Evolutionary conservation across 2,797 vertebrate species (phyloP).

Genomic region (Ptychadena robeensis): DNA sequence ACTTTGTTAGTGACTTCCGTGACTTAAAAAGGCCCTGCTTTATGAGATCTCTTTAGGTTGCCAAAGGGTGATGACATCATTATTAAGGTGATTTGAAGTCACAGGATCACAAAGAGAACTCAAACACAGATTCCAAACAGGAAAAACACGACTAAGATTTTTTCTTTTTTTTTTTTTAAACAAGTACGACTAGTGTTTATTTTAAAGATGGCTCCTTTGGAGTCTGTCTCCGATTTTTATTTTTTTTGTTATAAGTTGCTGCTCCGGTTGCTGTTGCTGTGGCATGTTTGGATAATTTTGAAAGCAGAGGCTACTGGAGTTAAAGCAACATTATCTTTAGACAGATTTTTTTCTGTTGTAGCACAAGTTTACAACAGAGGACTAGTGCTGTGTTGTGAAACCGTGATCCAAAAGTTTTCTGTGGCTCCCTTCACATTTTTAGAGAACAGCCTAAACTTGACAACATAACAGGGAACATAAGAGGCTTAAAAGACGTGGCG

Average conservation of each 20-base stretch:
- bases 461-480: constrained; percentile 78
- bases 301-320: constrained; percentile 75
- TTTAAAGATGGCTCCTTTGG: constrained; percentile 75
- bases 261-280: constrained; percentile 75
- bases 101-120: constrained; percentile 73
- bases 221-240: constrained; percentile 65
- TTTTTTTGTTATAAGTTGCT: constrained; percentile 68
- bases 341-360: constrained; percentile 70
- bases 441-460: constrained; percentile 79
- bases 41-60: constrained; percentile 70
- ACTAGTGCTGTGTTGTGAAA: constrained; percentile 73
- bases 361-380: constrained; percentile 70
- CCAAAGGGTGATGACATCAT: constrained; percentile 70
- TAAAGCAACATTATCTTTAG: constrained; percentile 75
- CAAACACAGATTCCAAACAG: constrained; percentile 69
- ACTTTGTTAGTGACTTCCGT: constrained; percentile 68
- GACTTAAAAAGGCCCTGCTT: constrained; percentile 67
- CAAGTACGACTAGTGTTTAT: constrained; percentile 72
- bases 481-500: constrained; percentile 85
- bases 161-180: constrained; percentile 71
- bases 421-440: constrained; percentile 77
- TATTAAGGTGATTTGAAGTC: constrained; percentile 73
- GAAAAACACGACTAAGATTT: constrained; percentile 71
- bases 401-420: constrained; percentile 77
- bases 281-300: constrained; percentile 74